Base-by-base conservation (phyloP, 2,888 invertebrate genomes). In the Hypomecis atomaria region DNA sequence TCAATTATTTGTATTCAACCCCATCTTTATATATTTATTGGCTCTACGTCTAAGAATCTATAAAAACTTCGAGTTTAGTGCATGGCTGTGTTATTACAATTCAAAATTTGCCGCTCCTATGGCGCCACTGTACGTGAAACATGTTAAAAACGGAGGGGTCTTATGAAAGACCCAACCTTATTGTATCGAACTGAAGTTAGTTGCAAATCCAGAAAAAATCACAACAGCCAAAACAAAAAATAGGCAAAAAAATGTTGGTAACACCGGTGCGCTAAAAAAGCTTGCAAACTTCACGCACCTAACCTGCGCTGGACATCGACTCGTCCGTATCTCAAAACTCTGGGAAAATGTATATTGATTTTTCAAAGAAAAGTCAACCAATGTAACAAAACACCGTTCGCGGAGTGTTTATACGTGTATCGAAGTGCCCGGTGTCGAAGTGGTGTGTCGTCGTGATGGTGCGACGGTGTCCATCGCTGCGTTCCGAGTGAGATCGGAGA, bases 221-320 rank as follows among this genome's bases (percentile, higher is more conserved):
- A 90, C 92, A 92, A 91, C 91, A 92, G 84, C 83, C 84, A 89
- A 89, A 92, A 89, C 89, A 92, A 93, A 90, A 93, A 93, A 91
- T 90, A 82, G 88, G 87, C 90, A 93, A 93, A 93, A 92, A 93
- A 92, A 89, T 88, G 90, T 87, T 93, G 93, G 93, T 93, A 93
- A 93, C 93, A 93, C 93, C 91, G 92, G 88, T 90, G 92, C 91
- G 93, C 93, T 93, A 93, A 93, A 93, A 93, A 93, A 93, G 93
- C 93, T 93, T 92, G 93, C 93, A 93, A 93, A 93, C 93, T 93
- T 93, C 93, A 93, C 90, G 93, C 92, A 91, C 88, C 88, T 92
- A 92, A 92, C 91, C 93, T 93, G 93, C 93, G 93, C 93, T 93
- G 93, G 93, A 93, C 93, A 92, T 93, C 93, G 92, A 93, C 93